These are phyloP conservation scores for Ornithoptera priamus DNA, from an alignment of 2,888 invertebrate species.

Conservation along the genomic window DNA sequence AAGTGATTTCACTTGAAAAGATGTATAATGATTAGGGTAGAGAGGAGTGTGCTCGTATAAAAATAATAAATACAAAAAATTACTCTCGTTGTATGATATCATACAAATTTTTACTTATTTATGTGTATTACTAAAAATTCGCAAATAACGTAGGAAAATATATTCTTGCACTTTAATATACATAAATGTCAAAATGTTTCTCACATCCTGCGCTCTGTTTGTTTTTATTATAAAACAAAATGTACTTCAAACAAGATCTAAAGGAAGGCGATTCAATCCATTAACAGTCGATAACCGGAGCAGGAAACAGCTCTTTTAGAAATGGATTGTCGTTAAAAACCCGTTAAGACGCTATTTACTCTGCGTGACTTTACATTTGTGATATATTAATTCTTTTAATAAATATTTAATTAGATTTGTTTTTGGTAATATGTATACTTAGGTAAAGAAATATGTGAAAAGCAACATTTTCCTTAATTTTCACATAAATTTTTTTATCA, in stretches of 20 bases:
- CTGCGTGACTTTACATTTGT: not conserved
- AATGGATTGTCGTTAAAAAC: conserved; percentile 10
- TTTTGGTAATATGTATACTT: no score
- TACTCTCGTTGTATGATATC: no score
- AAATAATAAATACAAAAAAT: no score
- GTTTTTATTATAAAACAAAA: conserved; percentile 4
- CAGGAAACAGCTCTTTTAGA: conserved; percentile 22
- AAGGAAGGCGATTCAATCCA: conserved; percentile 5
- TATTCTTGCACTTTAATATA: not conserved
- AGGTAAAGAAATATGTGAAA: no score
- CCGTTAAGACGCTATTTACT: not conserved
- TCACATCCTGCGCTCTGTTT: conserved; percentile 1
- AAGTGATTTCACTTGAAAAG: no score
- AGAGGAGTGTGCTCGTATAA: no score
- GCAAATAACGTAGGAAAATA: not conserved
- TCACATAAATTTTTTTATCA: no score
- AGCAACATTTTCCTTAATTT: no score
- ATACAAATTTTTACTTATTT: not conserved
- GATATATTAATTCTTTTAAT: not conserved
- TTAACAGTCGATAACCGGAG: conserved; percentile 21
- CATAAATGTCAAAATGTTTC: not conserved
- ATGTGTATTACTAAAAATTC: not conserved
- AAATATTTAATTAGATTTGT: not conserved
- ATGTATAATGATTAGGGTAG: no score
- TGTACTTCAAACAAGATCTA: conserved; percentile 12